Evolutionary conservation across 2,888 invertebrate species (phyloP).

Genomic region (Salpingus planirostris): DNA sequence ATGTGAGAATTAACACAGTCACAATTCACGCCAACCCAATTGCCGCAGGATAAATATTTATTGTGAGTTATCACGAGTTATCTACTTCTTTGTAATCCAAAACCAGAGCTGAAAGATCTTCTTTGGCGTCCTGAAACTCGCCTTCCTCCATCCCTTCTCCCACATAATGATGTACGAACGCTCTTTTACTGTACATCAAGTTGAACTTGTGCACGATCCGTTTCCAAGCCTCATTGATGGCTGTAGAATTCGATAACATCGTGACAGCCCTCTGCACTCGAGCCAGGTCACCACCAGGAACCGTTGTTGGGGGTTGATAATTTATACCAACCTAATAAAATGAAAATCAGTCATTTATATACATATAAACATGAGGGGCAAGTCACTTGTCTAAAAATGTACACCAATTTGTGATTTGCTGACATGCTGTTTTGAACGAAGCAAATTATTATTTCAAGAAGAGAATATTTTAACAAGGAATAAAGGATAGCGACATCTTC

Average conservation of each 20-base stretch:
- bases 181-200: slow-evolving; percentile 71
- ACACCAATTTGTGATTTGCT: no score
- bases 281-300: slow-evolving; percentile 68
- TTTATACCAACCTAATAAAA: slow-evolving; percentile 28
- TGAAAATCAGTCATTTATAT: no score
- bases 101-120: slow-evolving; percentile 54
- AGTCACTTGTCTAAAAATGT: no score
- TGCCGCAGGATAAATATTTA: slow-evolving; percentile 43
- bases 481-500: no score
- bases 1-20: slow-evolving; percentile 77
- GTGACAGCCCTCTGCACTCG: slow-evolving; percentile 68
- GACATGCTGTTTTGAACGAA: no score
- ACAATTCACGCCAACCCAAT: slow-evolving; percentile 98
- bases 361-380: no score
- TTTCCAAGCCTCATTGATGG: slow-evolving; percentile 73
- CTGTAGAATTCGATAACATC: slow-evolving; percentile 79
- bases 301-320: slow-evolving; percentile 66
- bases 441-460: no score
- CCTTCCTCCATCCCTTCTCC: slow-evolving; percentile 66
- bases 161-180: slow-evolving; percentile 83
- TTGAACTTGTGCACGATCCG: slow-evolving; percentile 70
- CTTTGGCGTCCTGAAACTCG: slow-evolving; percentile 52
- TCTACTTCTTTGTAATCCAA: slow-evolving; percentile 63
- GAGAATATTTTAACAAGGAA: no score
- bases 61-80: slow-evolving; percentile 1